A percentile compares a stretch with the other conserved stretches of the same genome.
Evolutionary conservation across 92 coral and sea anemone species (phyloP).

Genomic region (Blastomussa wellsi): DNA sequence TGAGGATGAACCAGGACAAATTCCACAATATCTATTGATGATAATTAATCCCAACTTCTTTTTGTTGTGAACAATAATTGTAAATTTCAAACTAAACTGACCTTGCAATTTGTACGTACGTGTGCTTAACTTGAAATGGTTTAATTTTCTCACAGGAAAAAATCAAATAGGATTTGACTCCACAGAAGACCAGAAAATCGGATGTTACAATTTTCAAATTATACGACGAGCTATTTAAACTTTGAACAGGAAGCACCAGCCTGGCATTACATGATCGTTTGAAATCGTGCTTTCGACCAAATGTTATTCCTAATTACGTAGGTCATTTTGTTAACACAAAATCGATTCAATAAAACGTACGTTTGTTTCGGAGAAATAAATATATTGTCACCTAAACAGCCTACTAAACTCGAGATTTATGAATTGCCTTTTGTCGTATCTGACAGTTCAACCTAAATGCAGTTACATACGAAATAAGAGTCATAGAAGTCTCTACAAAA

Average conservation of each 20-base stretch:
- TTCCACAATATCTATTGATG: neutral
- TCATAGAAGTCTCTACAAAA: neutral
- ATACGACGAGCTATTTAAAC: neutral
- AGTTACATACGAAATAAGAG: neutral
- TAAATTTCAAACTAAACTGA: slow-evolving; percentile 7
- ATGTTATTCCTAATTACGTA: slow-evolving; percentile 39
- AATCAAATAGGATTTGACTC: neutral
- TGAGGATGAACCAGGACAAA: neutral
- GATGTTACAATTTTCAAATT: neutral
- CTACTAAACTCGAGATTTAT: neutral
- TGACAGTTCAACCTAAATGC: neutral
- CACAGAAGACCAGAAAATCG: neutral
- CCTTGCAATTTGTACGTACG: neutral
- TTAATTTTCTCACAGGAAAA: neutral
- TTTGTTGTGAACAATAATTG: slow-evolving; percentile 9
- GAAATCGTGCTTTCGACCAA: slow-evolving; percentile 34
- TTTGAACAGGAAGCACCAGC: slow-evolving; percentile 2
- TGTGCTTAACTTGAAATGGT: neutral
- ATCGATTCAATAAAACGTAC: neutral
- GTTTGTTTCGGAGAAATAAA: neutral
- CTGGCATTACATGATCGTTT: slow-evolving; percentile 35
- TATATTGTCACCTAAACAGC: neutral
- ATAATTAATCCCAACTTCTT: neutral
- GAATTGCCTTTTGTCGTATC: neutral
- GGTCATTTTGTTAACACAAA: slow-evolving; percentile 25